Evolutionary conservation across 1,140 invertebrate genomes (phyloP).

Genomic region (Steinernema khuongi): DNA sequence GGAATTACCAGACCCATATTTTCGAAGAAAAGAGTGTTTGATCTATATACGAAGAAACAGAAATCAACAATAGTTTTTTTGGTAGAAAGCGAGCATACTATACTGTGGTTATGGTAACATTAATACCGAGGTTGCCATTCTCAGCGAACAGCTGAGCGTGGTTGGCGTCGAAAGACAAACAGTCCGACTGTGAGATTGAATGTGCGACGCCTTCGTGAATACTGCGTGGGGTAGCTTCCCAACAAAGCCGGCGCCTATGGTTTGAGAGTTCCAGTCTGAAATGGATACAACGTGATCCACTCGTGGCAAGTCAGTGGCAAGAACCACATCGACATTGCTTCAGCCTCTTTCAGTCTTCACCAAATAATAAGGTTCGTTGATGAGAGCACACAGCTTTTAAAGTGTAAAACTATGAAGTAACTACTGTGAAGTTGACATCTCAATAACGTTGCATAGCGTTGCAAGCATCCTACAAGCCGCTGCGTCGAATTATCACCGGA

Average conservation of each 20-base stretch:
- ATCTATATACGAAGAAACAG: neutral
- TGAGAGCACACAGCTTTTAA: too few species aligned
- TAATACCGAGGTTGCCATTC: constrained; percentile 97
- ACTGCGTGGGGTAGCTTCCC: constrained; percentile 96
- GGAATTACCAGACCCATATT: constrained; percentile 14
- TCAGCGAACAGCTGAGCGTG: constrained; percentile 97
- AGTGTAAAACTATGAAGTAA: neutral
- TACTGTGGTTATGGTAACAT: constrained; percentile 79
- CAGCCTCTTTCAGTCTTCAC: too few species aligned
- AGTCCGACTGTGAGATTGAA: constrained; percentile 96
- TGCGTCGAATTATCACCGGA: too few species aligned
- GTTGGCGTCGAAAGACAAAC: constrained; percentile 94
- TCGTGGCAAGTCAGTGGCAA: constrained; percentile 2
- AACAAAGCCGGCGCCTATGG: constrained; percentile 82
- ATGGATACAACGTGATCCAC: constrained; percentile 28
- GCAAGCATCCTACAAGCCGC: too few species aligned
- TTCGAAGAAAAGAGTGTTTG: neutral
- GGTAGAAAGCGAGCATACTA: constrained; percentile 5
- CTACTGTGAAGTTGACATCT: too few species aligned
- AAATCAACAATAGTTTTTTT: neutral
- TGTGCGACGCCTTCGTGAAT: constrained; percentile 97
- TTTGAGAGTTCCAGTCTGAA: constrained; percentile 86
- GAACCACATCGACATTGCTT: neutral
- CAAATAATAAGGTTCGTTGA: too few species aligned
- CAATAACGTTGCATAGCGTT: too few species aligned